These are phyloP conservation scores for Elymnias hypermnestra DNA, from an alignment of 1,140 invertebrate species.

Conservation along the genomic window DNA sequence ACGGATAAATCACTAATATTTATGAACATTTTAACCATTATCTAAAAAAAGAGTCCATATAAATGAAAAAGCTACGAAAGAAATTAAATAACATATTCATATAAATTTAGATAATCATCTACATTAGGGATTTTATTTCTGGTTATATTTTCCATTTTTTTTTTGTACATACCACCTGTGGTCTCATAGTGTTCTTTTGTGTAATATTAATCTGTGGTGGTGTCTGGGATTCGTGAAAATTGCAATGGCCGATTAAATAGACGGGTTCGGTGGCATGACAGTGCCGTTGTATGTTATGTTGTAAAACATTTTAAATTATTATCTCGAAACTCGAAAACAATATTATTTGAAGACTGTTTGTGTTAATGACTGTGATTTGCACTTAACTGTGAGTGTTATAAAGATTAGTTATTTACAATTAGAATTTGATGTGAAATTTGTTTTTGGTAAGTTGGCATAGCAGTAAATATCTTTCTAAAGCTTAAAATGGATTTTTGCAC, in stretches of 20 bases:
- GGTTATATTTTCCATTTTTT: no score
- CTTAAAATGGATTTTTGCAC: slow-evolving; percentile 24
- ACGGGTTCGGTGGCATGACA: slow-evolving; percentile 26
- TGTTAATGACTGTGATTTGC: slow-evolving; percentile 24
- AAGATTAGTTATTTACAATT: slow-evolving; percentile 10
- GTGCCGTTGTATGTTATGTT: slow-evolving; percentile 31
- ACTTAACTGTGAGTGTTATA: slow-evolving; percentile 12
- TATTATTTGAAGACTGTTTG: slow-evolving; percentile 27
- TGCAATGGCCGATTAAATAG: slow-evolving; percentile 52
- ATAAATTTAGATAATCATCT: no score
- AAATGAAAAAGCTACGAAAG: no score
- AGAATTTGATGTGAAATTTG: slow-evolving; percentile 40
- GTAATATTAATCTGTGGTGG: slow-evolving; percentile 2
- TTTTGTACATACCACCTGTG: no score
- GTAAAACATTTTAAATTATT: slow-evolving; percentile 24
- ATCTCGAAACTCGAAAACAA: slow-evolving; percentile 21
- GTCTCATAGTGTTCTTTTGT: no score
- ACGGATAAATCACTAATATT: no score
- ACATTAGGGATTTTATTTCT: no score
- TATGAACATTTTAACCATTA: no score
- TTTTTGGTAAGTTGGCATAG: slow-evolving; percentile 52
- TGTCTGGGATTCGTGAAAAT: slow-evolving; percentile 13
- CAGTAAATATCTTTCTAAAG: slow-evolving; percentile 17
- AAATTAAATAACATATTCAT: no score
- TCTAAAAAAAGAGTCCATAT: no score